Percentiles rank a stretch among this genome's conserved stretches.
These are phyloP conservation scores for Scopus umbretta DNA, from an alignment of 2,113 vertebrate genomes.

Conservation along the genomic window DNA sequence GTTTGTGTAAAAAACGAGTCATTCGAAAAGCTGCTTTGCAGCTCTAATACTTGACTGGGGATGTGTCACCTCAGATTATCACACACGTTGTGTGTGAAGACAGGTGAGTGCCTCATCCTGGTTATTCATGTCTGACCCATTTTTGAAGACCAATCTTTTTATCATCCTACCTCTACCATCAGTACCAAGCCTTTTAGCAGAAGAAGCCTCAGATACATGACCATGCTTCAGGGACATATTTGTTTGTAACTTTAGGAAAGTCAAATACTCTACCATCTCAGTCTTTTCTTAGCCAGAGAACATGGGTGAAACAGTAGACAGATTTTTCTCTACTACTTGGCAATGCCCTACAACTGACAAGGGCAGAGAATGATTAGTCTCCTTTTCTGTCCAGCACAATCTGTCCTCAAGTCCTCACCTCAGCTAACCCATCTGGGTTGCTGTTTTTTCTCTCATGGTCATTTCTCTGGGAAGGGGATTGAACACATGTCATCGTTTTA, in stretches of 20 bases:
- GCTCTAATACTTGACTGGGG: background rate
- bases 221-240: background rate
- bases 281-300: background rate
- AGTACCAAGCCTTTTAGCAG: background rate
- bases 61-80: background rate
- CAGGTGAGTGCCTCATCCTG: background rate
- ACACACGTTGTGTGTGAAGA: background rate
- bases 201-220: background rate
- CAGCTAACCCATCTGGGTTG: background rate
- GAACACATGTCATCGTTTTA: background rate
- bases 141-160: background rate
- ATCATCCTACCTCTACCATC: background rate
- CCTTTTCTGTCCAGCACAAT: background rate
- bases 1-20: background rate
- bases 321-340: background rate
- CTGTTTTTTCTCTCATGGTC: background rate
- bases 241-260: background rate
- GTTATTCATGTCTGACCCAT: background rate
- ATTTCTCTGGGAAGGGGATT: background rate
- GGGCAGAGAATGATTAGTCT: background rate
- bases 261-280: background rate
- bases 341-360: background rate
- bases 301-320: background rate
- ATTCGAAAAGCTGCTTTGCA: background rate
- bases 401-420: background rate